Conservation (phyloP, 2,888 invertebrate genomes). For the Gymnosoma rotundatum region DNA sequence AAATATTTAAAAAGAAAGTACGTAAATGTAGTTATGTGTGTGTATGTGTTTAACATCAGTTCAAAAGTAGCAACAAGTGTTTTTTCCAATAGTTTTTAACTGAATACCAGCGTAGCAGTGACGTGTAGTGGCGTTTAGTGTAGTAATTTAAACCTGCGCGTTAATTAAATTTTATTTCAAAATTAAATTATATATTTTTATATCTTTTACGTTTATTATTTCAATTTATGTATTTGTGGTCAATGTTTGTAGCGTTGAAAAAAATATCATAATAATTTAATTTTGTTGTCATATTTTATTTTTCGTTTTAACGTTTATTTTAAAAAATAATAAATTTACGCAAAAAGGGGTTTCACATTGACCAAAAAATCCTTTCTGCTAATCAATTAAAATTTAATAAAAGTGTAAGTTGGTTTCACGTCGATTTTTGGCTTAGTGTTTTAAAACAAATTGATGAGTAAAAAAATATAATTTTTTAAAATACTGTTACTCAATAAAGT, state of each 20-base stretch:
- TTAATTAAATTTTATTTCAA: constrained; percentile 65
- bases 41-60: constrained; percentile 29
- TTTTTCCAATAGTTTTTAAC: background rate
- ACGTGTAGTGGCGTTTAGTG: constrained; percentile 45
- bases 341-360: too few species aligned
- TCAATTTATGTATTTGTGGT: constrained; percentile 31
- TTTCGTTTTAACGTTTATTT: background rate
- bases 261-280: constrained; percentile 58
- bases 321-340: background rate
- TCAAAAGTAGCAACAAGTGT: constrained; percentile 62
- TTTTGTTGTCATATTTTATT: constrained; percentile 53
- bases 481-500: too few species aligned
- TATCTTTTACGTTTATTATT: constrained; percentile 14
- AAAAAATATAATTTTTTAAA: too few species aligned
- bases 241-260: background rate
- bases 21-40: constrained; percentile 45
- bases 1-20: constrained; percentile 41
- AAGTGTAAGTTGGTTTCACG: too few species aligned
- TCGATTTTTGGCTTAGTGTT: too few species aligned
- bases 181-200: constrained; percentile 59
- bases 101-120: background rate
- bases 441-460: too few species aligned
- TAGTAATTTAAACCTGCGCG: constrained; percentile 70
- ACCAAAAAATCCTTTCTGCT: too few species aligned
- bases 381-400: too few species aligned